Conservation (phyloP, 2,797 vertebrate genomes). For the Odontamblyopus rebecca region DNA sequence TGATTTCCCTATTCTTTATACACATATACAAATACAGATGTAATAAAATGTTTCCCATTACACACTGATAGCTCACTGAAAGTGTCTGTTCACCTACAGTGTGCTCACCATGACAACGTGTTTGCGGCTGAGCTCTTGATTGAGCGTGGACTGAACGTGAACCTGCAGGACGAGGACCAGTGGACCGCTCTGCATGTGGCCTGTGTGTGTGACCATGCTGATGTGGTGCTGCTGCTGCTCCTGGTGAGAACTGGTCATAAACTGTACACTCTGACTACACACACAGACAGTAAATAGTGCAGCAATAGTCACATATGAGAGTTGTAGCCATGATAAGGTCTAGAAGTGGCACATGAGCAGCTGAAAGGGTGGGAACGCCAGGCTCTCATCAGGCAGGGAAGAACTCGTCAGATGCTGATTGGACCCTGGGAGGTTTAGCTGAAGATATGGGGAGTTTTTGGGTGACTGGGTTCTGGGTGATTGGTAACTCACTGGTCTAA, state of each 20-base stretch:
- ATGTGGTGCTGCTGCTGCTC: conserved; percentile 87
- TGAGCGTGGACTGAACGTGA: conserved; percentile 88
- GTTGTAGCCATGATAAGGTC: conserved; percentile 55
- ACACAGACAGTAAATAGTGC: conserved; percentile 24
- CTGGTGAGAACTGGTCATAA: conserved; percentile 78
- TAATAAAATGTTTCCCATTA: not conserved
- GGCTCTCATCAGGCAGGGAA: conserved; percentile 34
- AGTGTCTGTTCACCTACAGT: conserved; percentile 68
- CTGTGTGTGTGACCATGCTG: conserved; percentile 89
- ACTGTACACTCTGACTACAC: conserved; percentile 2
- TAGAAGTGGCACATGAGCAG: conserved; percentile 52
- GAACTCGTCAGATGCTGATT: conserved; percentile 55
- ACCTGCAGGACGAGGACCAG: conserved; percentile 92
- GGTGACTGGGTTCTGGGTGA: conserved; percentile 63
- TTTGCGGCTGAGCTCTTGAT: conserved; percentile 91
- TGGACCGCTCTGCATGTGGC: conserved; percentile 94
- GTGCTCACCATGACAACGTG: conserved; percentile 91
- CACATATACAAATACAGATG: not conserved
- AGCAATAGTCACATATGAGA: conserved; percentile 33
- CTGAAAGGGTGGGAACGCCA: conserved; percentile 60
- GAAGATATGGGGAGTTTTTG: conserved; percentile 26
- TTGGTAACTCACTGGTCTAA: conserved; percentile 32
- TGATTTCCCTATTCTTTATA: not conserved
- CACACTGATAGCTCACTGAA: not conserved
- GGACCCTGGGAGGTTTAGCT: conserved; percentile 53